Evolutionary conservation across 2,888 invertebrate genomes (phyloP), one percentile per base, ranked within the genome.

Genomic region (Doris montereyensis): DNA sequence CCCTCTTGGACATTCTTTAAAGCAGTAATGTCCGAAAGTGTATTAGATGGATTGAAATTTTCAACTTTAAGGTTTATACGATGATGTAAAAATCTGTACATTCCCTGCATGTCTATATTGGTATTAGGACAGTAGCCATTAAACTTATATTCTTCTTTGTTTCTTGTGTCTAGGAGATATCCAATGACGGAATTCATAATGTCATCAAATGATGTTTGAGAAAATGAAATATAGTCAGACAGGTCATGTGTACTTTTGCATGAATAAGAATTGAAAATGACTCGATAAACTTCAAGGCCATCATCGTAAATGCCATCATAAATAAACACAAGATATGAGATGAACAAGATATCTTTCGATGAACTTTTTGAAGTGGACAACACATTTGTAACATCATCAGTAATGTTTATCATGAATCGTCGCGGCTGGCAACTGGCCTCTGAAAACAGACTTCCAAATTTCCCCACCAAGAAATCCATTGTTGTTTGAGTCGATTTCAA

Each of bases 401-500:
- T 79, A 17, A 84, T 68, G 41, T 84, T 77, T 17, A 84, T 79
- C 1, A 79, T 17, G 28, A 84, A 84, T 26, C 72, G 77, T n/a
- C 83, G 77, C 13, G 83, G 83, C 17, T 74, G 71, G 35, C 81
- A 81, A 4, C 71, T 76, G 5, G 80, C 81, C 57, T 84, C 82
- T 2, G 71, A 67, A 24, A 81, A 82, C 1, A 10, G 13, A 1
- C 57, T 30, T 41, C 82, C 83, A 78, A 78, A 84, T 24, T 13
- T 70, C 24, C 76, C 71, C 67, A 65, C 73, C 41, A 84, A 81
- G 5, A 28, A 60, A 17, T 60, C 58, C 30, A 72, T 67, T 1
- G 72, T 71, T 8, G 77, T 73, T n/a, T 84, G 81, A 28, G 41
- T 26, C 1, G 73, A 67, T 32, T 58, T 57, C 3, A 82, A 3